A percentile compares a stretch with the other conserved stretches of the same genome.
Conservation (phyloP, 2,888 invertebrate genomes). For the Volucella inflata region DNA sequence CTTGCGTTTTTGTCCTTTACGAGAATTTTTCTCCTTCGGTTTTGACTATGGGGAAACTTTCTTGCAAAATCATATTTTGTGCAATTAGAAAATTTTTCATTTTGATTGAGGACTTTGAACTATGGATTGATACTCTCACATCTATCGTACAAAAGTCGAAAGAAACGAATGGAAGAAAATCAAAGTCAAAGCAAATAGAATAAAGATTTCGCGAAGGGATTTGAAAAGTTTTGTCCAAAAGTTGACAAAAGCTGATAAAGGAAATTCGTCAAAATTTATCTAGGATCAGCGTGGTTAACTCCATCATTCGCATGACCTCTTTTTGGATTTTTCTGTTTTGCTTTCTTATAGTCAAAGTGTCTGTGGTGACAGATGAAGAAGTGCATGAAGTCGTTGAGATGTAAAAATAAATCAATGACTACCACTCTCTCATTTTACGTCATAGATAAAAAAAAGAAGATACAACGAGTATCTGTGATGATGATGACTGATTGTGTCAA, state of each 20-base stretch:
- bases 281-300: constrained; percentile 19
- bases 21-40: too few relatives aligned
- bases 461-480: not conserved
- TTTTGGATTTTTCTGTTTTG: not conserved
- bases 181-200: constrained; percentile 11
- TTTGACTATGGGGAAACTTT: constrained; percentile 46
- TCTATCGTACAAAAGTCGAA: too few relatives aligned
- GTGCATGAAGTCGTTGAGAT: not conserved
- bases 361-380: constrained; percentile 6
- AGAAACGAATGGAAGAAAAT: constrained; percentile 12
- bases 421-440: constrained; percentile 5
- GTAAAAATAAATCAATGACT: constrained; percentile 3
- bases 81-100: constrained; percentile 41
- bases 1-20: too few relatives aligned
- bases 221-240: constrained; percentile 47
- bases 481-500: constrained; percentile 40
- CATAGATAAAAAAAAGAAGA: not conserved
- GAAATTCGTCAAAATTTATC: constrained; percentile 38
- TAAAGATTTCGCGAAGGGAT: constrained; percentile 7
- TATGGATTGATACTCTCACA: too few relatives aligned
- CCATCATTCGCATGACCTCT: too few relatives aligned
- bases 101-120: constrained; percentile 41
- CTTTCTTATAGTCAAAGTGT: not conserved
- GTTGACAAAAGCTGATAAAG: constrained; percentile 55
- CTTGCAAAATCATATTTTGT: constrained; percentile 52